Evolutionary conservation across 2,113 vertebrate species (phyloP), one percentile per base, ranked within the genome.

Genomic region (Nothocercus nigrocapillus): DNA sequence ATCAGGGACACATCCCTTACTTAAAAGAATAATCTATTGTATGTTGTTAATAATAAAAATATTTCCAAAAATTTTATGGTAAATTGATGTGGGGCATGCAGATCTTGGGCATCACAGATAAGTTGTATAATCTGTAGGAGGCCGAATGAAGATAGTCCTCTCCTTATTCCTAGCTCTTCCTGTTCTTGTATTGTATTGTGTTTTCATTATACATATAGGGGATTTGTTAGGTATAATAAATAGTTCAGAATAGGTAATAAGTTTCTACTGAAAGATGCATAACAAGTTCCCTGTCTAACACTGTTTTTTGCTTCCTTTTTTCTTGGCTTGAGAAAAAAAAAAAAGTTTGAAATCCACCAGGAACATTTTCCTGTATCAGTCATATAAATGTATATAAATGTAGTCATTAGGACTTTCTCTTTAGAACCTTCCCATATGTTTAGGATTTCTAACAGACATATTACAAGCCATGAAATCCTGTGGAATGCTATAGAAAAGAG

Each of bases 391-490:
- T 38, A 83, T 42, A 68, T 88, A 78, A 86, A 42, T 54, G 63
- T 7, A 88, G 56, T 67, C 18, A 85, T 85, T 82, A 76, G 54
- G 30, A 80, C 85, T 80, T 91, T 80, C 11, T 78, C 13, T 82
- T 86, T 84, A 78, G 81, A 32, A 78, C 32, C 9, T 87, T 74
- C n/a, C 58, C 51, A 54, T 75, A 63, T 81, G 9, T 49, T 95
- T 82, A 94, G 21, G 74, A 79, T 84, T 94, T 94, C 69, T 32
- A 67, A 25, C 18, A 34, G 36, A 81, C 59, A 77, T 81, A 94
- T 95, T 78, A 84, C 45, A 84, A 94, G 82, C 15, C 61, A 81
- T 38, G 69, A 94, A 82, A 87, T 82, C 7, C 36, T 30, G 73
- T 28, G 20, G 25, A 73, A 69, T 59, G 24, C 18, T 22, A 69